Evolutionary conservation across 2,888 invertebrate genomes (phyloP).

Genomic region (Gymnocheta viridis): DNA sequence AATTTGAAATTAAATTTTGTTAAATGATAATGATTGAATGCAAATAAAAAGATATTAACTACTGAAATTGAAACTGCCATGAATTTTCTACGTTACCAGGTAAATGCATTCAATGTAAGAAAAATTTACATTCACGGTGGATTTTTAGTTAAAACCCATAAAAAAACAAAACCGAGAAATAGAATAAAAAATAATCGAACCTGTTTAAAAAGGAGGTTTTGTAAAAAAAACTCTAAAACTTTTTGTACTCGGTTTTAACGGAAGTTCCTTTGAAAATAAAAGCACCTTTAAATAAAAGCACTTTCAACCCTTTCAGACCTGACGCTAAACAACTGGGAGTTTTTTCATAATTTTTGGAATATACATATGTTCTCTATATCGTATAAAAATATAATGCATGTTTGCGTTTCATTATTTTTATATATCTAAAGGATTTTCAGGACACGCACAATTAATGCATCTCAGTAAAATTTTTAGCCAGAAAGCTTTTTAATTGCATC

Average conservation of each 20-base stretch:
- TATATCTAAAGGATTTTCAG: too few species aligned
- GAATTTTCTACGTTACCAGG: not conserved
- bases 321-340: too few species aligned
- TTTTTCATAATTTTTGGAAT: too few species aligned
- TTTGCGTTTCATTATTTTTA: too few species aligned
- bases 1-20: constrained; percentile 52
- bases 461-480: too few species aligned
- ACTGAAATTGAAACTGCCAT: constrained; percentile 34
- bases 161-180: not conserved
- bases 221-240: not conserved
- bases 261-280: not conserved
- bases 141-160: too few species aligned
- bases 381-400: too few species aligned
- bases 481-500: too few species aligned
- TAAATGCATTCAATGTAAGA: constrained; percentile 5
- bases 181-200: too few species aligned
- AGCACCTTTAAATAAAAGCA: not conserved
- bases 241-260: not conserved
- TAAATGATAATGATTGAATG: constrained; percentile 57
- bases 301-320: not conserved
- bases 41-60: constrained; percentile 29
- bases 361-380: too few species aligned
- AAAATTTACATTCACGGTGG: too few species aligned
- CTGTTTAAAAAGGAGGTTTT: not conserved
- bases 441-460: too few species aligned